Conservation (phyloP, 2,888 invertebrate genomes). For the Drosophila fungiperda region DNA sequence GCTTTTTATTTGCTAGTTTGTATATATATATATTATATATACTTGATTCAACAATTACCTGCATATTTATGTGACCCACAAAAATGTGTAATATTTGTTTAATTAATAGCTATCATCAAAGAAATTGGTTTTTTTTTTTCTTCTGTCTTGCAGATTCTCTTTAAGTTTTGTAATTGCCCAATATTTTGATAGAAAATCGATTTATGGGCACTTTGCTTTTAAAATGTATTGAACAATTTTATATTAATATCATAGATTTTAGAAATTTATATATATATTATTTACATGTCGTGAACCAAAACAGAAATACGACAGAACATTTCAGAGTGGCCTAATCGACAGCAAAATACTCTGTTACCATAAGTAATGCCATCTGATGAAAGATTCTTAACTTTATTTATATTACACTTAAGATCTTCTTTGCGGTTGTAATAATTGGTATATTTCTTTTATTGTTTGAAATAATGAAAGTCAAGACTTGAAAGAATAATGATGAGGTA, state of each 20-base stretch:
- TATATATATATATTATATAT: background rate
- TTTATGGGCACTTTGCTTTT: background rate
- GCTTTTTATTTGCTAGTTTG: background rate
- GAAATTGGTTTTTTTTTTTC: constrained; percentile 25
- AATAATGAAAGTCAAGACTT: background rate
- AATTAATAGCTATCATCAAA: constrained; percentile 30
- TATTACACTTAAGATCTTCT: background rate
- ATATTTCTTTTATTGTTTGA: background rate
- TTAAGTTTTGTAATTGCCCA: background rate
- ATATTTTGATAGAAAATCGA: background rate
- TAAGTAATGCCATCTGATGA: background rate
- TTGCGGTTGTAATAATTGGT: background rate
- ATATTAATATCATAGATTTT: background rate
- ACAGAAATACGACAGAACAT: background rate
- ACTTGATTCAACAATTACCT: constrained; percentile 34
- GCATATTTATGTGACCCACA: constrained; percentile 53
- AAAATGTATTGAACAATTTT: background rate
- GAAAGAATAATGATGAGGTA: background rate
- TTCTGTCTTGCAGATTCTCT: background rate
- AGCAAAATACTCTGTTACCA: background rate
- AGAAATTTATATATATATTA: background rate
- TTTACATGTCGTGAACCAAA: background rate
- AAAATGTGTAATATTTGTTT: constrained; percentile 20
- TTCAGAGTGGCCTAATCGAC: background rate
- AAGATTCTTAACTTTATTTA: background rate